Conservation (phyloP, 1,140 invertebrate species). For the Scaptomyza hsui region DNA sequence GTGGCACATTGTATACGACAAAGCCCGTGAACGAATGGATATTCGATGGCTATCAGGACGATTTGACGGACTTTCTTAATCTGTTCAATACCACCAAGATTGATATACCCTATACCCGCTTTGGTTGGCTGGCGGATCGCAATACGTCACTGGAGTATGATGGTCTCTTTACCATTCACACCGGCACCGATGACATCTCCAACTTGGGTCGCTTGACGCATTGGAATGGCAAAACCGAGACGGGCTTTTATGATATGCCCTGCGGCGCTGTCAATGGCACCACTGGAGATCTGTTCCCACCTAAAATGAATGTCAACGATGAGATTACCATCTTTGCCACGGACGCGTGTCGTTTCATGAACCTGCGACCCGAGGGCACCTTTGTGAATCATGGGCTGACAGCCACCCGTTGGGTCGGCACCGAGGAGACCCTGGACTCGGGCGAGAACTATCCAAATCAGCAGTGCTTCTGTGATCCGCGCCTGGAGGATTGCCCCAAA, state of each 20-base stretch:
- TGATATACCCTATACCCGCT: slow-evolving; percentile 88
- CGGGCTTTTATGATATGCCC: slow-evolving; percentile 85
- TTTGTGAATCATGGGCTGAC: slow-evolving; percentile 84
- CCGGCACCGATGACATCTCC: slow-evolving; percentile 87
- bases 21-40: slow-evolving; percentile 88
- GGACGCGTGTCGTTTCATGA: slow-evolving; percentile 88
- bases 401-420: slow-evolving; percentile 87
- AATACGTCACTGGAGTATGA: slow-evolving; percentile 89
- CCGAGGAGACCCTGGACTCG: slow-evolving; percentile 88
- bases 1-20: slow-evolving; percentile 86
- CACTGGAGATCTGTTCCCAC: slow-evolving; percentile 91
- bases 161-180: slow-evolving; percentile 90
- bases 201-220: slow-evolving; percentile 87
- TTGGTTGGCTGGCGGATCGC: slow-evolving; percentile 92
- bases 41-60: slow-evolving; percentile 91
- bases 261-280: slow-evolving; percentile 89
- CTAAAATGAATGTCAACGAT: slow-evolving; percentile 85
- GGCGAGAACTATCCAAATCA: slow-evolving; percentile 87
- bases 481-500: slow-evolving; percentile 83
- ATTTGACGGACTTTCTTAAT: slow-evolving; percentile 86
- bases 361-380: slow-evolving; percentile 71
- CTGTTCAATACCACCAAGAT: slow-evolving; percentile 86
- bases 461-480: slow-evolving; percentile 85
- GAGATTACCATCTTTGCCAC: slow-evolving; percentile 87
- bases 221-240: slow-evolving; percentile 88